Evolutionary conservation across 2,797 vertebrate genomes (phyloP), one percentile per base, ranked within the genome.

Genomic region (Siniperca undulata): DNA sequence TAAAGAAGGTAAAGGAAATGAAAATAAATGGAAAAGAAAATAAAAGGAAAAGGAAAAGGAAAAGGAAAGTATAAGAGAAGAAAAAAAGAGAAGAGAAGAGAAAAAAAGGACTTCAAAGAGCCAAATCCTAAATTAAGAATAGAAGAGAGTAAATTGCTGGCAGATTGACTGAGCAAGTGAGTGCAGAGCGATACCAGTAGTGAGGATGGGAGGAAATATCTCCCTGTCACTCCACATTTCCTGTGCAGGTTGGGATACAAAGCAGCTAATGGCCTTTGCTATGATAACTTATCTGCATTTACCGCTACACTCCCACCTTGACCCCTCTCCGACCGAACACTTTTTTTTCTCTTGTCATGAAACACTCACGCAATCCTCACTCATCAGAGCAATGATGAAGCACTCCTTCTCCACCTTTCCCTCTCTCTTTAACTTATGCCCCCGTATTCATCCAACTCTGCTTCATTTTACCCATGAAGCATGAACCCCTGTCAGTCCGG

Each of bases 271-370:
- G 88, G 87, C 68, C 80, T 81, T 86, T 86, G 71, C 85, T 84
- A 81, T 70, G 94, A 95, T 93, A 94, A 83, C 83, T 86, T 94
- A 94, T 95, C 93, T 92, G 55, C 77, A 42, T 86, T 86, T 73
- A 70, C 76, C 7, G 13, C 76, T 76, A 46, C 83, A 84, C 84
- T 87, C 83, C 79, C 79, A 86, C 77, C 78, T 77, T 82, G 80
- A 88, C 89, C 89, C 73, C 69, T 77, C 78, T 58, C 76, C 12
- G 68, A 86, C 86, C 38, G 9, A 56, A 69, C 53, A 34, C 81
- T 74, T 86, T 88, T 40, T 52, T 86, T 50, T 44, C 60, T 61
- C 84, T 84, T 36, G 19, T 89, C 86, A 78, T 76, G 69, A 87
- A 82, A 92, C 87, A 86, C 86, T 85, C 72, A 74, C 19, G 20